Percentiles rank a stretch among this genome's conserved stretches.
Evolutionary conservation across 2,797 vertebrate genomes (phyloP).

Genomic region (Gallinago nigripennis): DNA sequence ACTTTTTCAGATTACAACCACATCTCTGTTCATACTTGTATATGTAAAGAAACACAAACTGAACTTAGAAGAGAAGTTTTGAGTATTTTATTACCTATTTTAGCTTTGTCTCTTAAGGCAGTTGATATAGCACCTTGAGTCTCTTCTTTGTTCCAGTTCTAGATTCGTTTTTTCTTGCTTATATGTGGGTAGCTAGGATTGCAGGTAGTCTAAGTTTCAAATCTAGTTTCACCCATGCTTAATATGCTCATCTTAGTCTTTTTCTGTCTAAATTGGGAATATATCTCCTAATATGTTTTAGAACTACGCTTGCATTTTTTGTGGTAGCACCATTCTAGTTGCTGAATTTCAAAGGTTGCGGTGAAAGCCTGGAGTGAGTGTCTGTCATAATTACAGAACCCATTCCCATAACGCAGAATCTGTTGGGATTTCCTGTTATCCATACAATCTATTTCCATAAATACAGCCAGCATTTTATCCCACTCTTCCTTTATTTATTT

Average conservation of each 20-base stretch:
- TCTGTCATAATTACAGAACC: neutral
- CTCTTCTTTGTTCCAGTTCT: neutral
- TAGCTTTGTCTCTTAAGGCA: neutral
- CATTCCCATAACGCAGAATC: neutral
- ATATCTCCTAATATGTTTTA: neutral
- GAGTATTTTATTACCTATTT: neutral
- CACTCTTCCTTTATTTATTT: neutral
- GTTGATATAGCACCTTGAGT: neutral
- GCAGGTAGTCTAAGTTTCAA: neutral
- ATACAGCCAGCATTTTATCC: neutral
- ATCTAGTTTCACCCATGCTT: neutral
- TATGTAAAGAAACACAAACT: neutral
- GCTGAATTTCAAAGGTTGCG: neutral
- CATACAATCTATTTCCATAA: neutral
- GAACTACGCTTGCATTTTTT: neutral
- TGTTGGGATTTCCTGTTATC: neutral
- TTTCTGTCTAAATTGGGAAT: neutral
- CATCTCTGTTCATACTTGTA: fast-evolving
- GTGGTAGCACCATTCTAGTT: neutral
- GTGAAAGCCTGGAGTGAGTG: neutral
- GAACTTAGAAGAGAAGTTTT: neutral
- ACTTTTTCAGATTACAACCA: neutral
- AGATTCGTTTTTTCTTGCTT: neutral
- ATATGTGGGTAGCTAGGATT: neutral
- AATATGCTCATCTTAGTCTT: neutral